Evolutionary conservation across 1,140 invertebrate genomes (phyloP).

Genomic region (Lordiphosa mommai): DNA sequence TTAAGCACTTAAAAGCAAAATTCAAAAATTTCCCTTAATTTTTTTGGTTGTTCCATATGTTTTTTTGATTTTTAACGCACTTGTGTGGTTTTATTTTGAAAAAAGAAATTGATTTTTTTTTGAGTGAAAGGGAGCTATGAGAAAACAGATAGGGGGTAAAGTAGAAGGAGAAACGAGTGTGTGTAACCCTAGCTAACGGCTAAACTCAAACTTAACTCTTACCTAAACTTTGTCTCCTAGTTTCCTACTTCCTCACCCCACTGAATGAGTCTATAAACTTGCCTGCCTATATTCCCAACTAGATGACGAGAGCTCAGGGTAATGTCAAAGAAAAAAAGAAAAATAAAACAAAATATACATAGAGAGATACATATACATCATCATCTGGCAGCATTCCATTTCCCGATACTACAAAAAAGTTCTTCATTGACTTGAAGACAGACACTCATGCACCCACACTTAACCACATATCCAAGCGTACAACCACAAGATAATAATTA

Average conservation of each 20-base stretch:
- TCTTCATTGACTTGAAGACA: too few relatives aligned
- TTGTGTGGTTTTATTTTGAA: conserved; percentile 44
- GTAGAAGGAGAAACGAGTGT: too few relatives aligned
- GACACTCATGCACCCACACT: too few relatives aligned
- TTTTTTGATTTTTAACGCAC: conserved; percentile 67
- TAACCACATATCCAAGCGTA: too few relatives aligned
- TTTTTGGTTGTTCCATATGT: conserved; percentile 9
- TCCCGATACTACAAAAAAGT: conserved; percentile 14
- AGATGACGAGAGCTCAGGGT: conserved; percentile 24
- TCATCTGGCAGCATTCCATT: conserved; percentile 1
- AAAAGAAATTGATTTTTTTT: too few relatives aligned
- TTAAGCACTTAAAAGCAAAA: conserved; percentile 73
- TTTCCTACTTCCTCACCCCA: too few relatives aligned
- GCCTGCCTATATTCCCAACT: conserved; percentile 4
- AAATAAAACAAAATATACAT: conserved; percentile 39
- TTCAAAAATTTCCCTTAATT: conserved; percentile 55
- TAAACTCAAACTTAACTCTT: too few relatives aligned
- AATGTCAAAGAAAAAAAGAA: conserved; percentile 47
- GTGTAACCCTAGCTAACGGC: too few relatives aligned
- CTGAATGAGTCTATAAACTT: too few relatives aligned
- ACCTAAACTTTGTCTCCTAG: too few relatives aligned
- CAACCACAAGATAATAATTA: too few relatives aligned
- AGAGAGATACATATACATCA: conserved; percentile 1
- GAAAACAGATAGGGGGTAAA: conserved; percentile 10
- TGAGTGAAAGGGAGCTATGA: conserved; percentile 24